A percentile compares a stretch with the other conserved stretches of the same genome.
phyloP scores from a whole-genome alignment of 2,888 invertebrate genomes.

The Parnassius orleans region DNA sequence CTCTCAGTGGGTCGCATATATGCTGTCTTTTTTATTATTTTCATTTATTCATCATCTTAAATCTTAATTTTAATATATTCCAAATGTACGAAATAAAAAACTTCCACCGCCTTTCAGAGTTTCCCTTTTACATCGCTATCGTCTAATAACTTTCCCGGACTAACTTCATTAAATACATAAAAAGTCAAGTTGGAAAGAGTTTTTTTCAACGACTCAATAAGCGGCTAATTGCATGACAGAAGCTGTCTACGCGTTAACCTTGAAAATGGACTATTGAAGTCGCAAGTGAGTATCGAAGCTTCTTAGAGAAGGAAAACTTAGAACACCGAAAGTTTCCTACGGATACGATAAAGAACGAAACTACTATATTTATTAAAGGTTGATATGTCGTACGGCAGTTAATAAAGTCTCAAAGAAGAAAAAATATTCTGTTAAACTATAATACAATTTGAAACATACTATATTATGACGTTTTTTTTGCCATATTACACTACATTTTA shows the following conservation, averaged over 20 bases:
- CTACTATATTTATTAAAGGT: too few species aligned
- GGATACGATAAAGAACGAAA: background rate
- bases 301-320: background rate
- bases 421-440: too few species aligned
- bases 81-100: background rate
- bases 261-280: slow-evolving; percentile 61
- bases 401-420: too few species aligned
- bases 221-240: slow-evolving; percentile 66
- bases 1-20: too few species aligned
- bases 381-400: too few species aligned
- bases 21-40: too few species aligned
- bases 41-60: too few species aligned
- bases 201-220: slow-evolving; percentile 55
- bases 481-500: too few species aligned
- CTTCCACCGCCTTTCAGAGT: background rate
- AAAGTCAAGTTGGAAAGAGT: slow-evolving; percentile 30
- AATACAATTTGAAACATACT: too few species aligned
- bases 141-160: slow-evolving; percentile 32
- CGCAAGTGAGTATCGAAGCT: slow-evolving; percentile 62
- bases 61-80: too few species aligned
- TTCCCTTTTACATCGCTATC: slow-evolving; percentile 30
- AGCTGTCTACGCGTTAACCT: slow-evolving; percentile 66
- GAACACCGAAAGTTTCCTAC: background rate
- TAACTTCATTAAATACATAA: slow-evolving; percentile 34
- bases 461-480: too few species aligned